Evolutionary conservation across 2,797 vertebrate genomes (phyloP).

Genomic region (Tokudaia tokunoshimensis): DNA sequence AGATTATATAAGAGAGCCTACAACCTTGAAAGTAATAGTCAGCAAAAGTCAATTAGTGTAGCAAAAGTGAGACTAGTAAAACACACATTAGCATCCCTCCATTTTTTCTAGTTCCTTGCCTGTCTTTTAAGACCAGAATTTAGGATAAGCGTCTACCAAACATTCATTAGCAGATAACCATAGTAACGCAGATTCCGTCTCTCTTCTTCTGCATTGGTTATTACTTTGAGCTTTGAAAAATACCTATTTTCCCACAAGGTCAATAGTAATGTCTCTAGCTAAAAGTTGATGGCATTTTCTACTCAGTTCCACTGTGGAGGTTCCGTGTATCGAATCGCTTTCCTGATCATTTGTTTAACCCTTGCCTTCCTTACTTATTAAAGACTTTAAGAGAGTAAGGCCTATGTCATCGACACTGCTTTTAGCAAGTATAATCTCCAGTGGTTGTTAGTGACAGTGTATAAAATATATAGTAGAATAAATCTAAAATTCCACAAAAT

Average conservation of each 20-base stretch:
- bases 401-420: neutral
- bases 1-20: neutral
- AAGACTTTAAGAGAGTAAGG: neutral
- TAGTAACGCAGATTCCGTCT: neutral
- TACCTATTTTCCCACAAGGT: neutral
- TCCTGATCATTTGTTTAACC: constrained; percentile 1
- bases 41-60: constrained; percentile 18
- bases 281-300: neutral
- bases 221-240: constrained; percentile 62
- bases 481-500: neutral
- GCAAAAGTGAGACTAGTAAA: constrained; percentile 42
- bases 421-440: neutral
- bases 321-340: constrained; percentile 15
- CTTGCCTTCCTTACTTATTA: neutral
- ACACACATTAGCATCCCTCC: neutral
- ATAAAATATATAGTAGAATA: neutral
- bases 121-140: constrained; percentile 33
- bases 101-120: neutral
- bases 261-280: neutral
- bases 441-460: neutral
- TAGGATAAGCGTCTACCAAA: neutral
- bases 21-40: constrained; percentile 33
- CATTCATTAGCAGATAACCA: constrained; percentile 21
- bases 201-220: neutral
- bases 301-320: neutral